A percentile compares a stretch with the other conserved stretches of the same genome.
These are phyloP conservation scores for Chloroceryle amazona DNA, from an alignment of 2,797 vertebrate genomes.

Conservation along the genomic window DNA sequence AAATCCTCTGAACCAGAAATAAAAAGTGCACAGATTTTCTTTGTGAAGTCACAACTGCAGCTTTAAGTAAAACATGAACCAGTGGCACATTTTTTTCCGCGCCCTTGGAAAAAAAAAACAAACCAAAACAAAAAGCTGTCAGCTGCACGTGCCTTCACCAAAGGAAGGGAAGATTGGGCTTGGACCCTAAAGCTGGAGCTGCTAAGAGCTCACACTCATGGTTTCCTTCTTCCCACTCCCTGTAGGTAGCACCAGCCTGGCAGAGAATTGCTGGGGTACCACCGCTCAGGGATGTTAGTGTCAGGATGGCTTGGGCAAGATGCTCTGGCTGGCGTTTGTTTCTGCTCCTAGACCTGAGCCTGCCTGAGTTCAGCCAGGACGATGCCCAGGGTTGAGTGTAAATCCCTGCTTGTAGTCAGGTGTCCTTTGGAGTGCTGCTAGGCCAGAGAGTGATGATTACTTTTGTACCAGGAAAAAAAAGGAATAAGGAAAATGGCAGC, in stretches of 20 bases:
- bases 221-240: background rate
- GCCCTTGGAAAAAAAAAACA: background rate
- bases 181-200: slow-evolving; percentile 24
- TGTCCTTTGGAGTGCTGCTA: background rate
- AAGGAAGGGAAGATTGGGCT: slow-evolving; percentile 2
- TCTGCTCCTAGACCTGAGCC: background rate
- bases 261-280: background rate
- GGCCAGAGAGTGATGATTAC: background rate
- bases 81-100: slow-evolving; percentile 34
- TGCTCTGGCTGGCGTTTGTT: background rate
- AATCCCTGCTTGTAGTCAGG: background rate
- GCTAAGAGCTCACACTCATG: background rate
- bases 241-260: background rate
- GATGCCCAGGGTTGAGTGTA: background rate
- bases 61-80: slow-evolving; percentile 75
- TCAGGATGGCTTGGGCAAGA: background rate
- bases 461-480: background rate
- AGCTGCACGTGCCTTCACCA: background rate
- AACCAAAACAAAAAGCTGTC: background rate
- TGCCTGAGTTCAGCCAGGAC: background rate
- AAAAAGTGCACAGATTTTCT: slow-evolving; percentile 81
- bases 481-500: background rate
- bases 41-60: slow-evolving; percentile 75
- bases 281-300: background rate
- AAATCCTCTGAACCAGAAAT: slow-evolving; percentile 90